These are phyloP conservation scores for Rhabdomys dilectus DNA, from an alignment of 2,113 vertebrate species.

Conservation along the genomic window DNA sequence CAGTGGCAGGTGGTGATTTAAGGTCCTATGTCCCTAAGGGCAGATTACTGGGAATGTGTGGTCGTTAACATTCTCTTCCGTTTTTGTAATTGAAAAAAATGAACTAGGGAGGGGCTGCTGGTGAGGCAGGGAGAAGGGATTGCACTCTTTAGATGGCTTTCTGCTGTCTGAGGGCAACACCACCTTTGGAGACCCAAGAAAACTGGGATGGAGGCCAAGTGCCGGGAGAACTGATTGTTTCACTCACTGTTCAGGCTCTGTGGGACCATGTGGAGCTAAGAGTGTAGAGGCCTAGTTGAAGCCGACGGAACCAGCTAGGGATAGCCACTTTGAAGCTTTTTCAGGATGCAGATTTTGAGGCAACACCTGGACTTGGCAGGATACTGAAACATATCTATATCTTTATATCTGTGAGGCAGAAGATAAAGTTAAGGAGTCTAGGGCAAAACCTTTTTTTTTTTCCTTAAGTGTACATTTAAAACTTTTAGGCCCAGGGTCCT, in stretches of 20 bases:
- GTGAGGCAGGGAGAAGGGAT: neutral
- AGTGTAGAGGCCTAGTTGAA: neutral
- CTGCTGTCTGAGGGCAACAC: neutral
- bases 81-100: neutral
- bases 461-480: no score
- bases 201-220: neutral
- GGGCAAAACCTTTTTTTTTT: no score
- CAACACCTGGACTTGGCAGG: neutral
- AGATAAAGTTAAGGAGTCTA: no score
- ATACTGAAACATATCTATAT: neutral
- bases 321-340: neutral
- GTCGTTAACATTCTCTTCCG: neutral
- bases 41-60: neutral
- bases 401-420: no score
- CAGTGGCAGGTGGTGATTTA: neutral
- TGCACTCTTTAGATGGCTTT: neutral
- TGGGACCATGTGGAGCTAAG: neutral
- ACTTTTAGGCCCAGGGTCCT: no score
- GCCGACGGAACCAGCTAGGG: neutral
- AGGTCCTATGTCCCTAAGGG: neutral
- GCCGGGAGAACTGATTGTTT: neutral
- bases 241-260: neutral
- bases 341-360: neutral
- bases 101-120: neutral
- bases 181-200: neutral